phyloP scores from a whole-genome alignment of 2,113 vertebrate genomes.

The Xyliphius kryptos region DNA sequence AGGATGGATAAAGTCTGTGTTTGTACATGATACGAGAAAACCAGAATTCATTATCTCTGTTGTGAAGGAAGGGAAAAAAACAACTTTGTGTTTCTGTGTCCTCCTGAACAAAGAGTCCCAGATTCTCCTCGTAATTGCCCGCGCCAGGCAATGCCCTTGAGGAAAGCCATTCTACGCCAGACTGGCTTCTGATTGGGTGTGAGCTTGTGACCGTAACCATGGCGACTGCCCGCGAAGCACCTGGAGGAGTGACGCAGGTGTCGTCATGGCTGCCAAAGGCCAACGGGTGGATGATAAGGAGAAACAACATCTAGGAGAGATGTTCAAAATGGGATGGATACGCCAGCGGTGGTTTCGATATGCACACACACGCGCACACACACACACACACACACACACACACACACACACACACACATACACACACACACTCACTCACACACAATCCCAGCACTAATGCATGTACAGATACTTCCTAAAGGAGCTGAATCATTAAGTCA shows the following conservation, averaged over 20 bases:
- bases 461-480: slow-evolving; percentile 9
- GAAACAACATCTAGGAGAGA: slow-evolving; percentile 17
- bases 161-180: slow-evolving; percentile 25
- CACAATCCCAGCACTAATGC: neutral
- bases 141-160: slow-evolving; percentile 28
- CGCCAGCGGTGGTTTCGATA: slow-evolving; percentile 26
- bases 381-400: neutral
- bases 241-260: slow-evolving; percentile 38
- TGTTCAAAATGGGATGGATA: slow-evolving; percentile 18
- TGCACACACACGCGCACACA: slow-evolving; percentile 15
- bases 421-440: neutral
- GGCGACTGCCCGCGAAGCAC: slow-evolving; percentile 38
- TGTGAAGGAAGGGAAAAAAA: too few species aligned
- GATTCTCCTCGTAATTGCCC: slow-evolving; percentile 19
- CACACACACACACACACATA: slow-evolving; percentile 10
- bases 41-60: too few species aligned
- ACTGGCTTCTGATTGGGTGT: slow-evolving; percentile 37
- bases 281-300: slow-evolving; percentile 22
- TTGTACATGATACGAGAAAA: too few species aligned
- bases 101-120: slow-evolving; percentile 12
- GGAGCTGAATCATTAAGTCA: slow-evolving; percentile 11
- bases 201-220: slow-evolving; percentile 36
- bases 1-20: too few species aligned
- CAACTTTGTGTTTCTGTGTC: slow-evolving; percentile 2
- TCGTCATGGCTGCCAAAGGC: slow-evolving; percentile 41